Evolutionary conservation across 2,113 vertebrate species (phyloP), one percentile per base, ranked within the genome.

Genomic region (Calypte anna): DNA sequence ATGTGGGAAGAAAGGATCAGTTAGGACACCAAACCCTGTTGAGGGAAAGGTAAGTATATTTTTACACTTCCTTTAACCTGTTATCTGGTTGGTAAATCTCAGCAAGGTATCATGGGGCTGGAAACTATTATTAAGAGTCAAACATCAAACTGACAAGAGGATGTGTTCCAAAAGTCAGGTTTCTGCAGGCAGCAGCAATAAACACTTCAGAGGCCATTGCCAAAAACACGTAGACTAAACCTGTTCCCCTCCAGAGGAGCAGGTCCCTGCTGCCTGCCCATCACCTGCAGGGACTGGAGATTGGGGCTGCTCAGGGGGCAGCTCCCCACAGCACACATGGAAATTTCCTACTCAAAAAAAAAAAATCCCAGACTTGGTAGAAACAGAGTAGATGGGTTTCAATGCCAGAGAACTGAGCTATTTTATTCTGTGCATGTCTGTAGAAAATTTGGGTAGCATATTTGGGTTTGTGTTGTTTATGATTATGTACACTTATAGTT

Each of bases 111-210:
- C 81, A 46, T 67, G 72, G 82, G 58, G 63, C 83, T 95, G 88
- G 87, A 81, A 94, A 88, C 68, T 90, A 27, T 93, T 85, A 22
- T 59, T 62, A 64, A 53, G 84, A 93, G 75, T 31, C 84, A 66
- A 74, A 68, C 9, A 28, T 70, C 43, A 68, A 84, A 83, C 77
- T 80, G 93, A 33, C 6, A 3, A 79, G 89, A 53, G 40, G 77
- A 75, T 12, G 14, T 20, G 82, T 94, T 80, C 91, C 92, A 86
- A 78, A 79, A 94, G 77, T 94, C 96, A 96, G 81, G 96, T 96
- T 92, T 66, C 40, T 95, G 92, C 97, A 97, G 80, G 97, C 90
- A 96, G 95, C 63, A 80, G 64, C 78, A 50, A 36, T 30, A 79
- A 68, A 84, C 67, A 62, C 20, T 0, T 4, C 21, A 6, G 44